Percentiles rank a stretch among this genome's conserved stretches.
Conservation (phyloP, 2,888 invertebrate genomes). For the Meiosimyza platycephala region DNA sequence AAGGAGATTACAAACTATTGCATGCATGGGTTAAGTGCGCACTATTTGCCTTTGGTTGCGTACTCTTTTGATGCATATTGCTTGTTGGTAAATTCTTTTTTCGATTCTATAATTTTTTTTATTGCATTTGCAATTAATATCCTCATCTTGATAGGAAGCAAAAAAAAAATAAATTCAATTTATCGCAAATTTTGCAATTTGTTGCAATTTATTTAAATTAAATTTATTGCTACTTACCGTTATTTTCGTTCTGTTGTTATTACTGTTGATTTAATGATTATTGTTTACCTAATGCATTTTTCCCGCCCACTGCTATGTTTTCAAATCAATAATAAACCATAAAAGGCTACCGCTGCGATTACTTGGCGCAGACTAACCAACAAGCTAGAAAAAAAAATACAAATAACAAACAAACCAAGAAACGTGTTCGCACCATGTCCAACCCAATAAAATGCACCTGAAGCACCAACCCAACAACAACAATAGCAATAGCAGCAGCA, state of each 20-base stretch:
- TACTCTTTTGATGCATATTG: no score
- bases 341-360: slow-evolving; percentile 34
- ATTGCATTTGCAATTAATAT: no score
- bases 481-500: not conserved
- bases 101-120: no score
- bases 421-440: slow-evolving; percentile 1
- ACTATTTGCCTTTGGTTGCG: no score
- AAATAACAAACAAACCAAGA: slow-evolving; percentile 1
- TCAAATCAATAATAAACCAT: slow-evolving; percentile 32
- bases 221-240: slow-evolving; percentile 5
- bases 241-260: not conserved
- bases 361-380: slow-evolving; percentile 35
- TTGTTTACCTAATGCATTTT: slow-evolving; percentile 12
- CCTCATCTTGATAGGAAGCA: no score
- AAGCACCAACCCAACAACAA: slow-evolving; percentile 10
- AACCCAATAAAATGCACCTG: slow-evolving; percentile 24
- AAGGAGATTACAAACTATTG: no score
- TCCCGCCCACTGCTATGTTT: not conserved
- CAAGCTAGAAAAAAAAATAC: slow-evolving; percentile 33
- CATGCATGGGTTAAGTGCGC: no score
- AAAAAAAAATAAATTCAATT: not conserved
- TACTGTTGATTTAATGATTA: not conserved
- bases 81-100: no score
- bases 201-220: slow-evolving; percentile 1
- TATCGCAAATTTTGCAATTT: slow-evolving; percentile 5